These are phyloP conservation scores for Myathropa florea DNA, from an alignment of 2,888 invertebrate species.

Conservation along the genomic window DNA sequence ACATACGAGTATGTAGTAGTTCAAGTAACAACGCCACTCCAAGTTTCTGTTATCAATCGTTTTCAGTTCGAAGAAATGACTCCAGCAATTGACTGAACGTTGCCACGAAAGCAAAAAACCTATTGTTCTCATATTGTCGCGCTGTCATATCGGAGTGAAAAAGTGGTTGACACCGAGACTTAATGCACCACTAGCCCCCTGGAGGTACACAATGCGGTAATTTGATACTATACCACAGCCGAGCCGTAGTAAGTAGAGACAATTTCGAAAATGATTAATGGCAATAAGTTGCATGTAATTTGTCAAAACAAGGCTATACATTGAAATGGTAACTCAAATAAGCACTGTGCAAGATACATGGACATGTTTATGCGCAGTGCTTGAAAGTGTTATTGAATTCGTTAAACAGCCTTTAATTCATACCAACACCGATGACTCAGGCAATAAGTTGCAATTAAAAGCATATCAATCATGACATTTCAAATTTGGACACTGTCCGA, in stretches of 20 bases:
- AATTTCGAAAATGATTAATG: conserved; percentile 36
- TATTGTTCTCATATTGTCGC: conserved; percentile 22
- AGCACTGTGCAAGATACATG: not conserved
- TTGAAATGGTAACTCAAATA: conserved; percentile 37
- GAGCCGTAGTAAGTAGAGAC: not conserved
- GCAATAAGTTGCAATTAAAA: not conserved
- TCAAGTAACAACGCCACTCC: conserved; percentile 6
- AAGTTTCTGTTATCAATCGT: conserved; percentile 5
- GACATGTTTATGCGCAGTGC: not conserved
- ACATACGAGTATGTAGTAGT: conserved; percentile 36
- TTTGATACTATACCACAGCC: not conserved
- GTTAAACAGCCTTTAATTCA: not conserved
- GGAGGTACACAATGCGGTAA: not conserved
- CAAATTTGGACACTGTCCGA: not conserved
- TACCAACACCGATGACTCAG: not conserved
- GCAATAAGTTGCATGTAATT: conserved; percentile 22
- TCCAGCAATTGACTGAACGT: conserved; percentile 20
- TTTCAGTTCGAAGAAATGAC: conserved; percentile 8
- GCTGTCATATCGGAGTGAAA: conserved; percentile 4
- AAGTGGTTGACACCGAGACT: not conserved
- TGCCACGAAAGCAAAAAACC: conserved; percentile 26
- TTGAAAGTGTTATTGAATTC: not conserved
- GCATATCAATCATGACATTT: not conserved
- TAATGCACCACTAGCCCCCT: conserved; percentile 9
- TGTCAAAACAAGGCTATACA: conserved; percentile 35